Evolutionary conservation across 2,888 invertebrate species (phyloP).

Genomic region (Dryobota labecula): DNA sequence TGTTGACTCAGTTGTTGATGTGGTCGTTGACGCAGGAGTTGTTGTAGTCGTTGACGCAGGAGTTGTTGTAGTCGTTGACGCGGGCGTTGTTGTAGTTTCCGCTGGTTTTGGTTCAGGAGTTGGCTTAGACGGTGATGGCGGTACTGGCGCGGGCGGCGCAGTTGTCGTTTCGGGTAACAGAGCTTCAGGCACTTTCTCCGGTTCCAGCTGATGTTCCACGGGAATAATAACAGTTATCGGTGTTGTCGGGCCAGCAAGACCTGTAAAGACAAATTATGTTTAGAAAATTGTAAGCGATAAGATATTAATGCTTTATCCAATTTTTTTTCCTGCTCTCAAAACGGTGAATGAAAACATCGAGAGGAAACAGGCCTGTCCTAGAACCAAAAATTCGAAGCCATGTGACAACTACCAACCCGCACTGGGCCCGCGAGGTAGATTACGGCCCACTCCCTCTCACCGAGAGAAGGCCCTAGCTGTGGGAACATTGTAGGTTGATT

Average conservation of each 20-base stretch:
- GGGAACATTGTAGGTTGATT: no score
- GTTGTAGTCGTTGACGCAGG: constrained; percentile 67
- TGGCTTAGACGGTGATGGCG: neutral
- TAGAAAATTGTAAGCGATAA: neutral
- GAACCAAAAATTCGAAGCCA: no score
- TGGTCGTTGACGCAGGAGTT: constrained; percentile 75
- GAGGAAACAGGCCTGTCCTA: no score
- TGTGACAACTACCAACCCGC: no score
- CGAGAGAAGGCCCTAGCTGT: no score
- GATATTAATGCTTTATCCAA: neutral
- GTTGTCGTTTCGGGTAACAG: neutral
- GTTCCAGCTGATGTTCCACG: neutral
- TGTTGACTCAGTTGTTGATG: no score
- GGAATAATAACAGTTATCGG: neutral
- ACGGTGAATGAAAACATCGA: no score
- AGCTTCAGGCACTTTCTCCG: neutral
- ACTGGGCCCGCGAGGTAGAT: no score
- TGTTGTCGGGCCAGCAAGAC: constrained; percentile 22
- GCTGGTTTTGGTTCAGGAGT: neutral
- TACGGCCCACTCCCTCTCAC: no score
- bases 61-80: constrained; percentile 14
- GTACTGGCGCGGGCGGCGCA: neutral
- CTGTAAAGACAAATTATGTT: constrained; percentile 22
- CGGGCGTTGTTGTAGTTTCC: neutral
- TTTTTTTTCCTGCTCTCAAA: no score